These are phyloP conservation scores for Poecile montanus DNA, from an alignment of 2,797 vertebrate species.

Conservation along the genomic window DNA sequence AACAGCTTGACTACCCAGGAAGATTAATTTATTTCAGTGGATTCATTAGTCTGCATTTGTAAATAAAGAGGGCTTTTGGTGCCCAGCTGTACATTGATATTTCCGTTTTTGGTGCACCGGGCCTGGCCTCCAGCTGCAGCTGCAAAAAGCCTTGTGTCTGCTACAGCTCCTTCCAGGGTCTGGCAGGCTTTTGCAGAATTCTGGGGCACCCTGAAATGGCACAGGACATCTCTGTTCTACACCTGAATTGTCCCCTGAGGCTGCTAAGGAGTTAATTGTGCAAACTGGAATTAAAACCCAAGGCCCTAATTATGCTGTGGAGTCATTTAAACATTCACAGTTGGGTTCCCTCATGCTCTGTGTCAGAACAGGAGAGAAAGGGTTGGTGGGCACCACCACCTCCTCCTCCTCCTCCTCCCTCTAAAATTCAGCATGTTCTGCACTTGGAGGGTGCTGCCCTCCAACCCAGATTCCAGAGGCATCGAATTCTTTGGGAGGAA, in stretches of 20 bases:
- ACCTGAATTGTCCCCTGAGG: background rate
- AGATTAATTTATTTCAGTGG: background rate
- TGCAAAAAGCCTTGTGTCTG: background rate
- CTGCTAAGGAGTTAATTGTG: background rate
- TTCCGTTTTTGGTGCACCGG: background rate
- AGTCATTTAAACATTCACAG: background rate
- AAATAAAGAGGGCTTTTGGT: background rate
- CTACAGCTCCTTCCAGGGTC: background rate
- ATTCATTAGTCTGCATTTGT: background rate
- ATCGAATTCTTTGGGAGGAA: background rate
- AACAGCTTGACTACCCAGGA: background rate
- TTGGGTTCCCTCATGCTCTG: background rate
- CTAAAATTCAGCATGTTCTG: background rate
- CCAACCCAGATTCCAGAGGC: background rate
- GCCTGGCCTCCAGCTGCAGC: background rate
- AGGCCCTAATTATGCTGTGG: background rate
- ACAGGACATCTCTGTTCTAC: background rate
- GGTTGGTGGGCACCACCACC: background rate
- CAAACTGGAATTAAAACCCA: background rate
- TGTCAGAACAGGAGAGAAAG: background rate
- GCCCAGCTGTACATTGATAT: background rate
- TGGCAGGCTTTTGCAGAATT: background rate
- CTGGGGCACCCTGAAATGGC: background rate
- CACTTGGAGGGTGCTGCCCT: fast-evolving
- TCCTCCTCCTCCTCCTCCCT: background rate